These are phyloP conservation scores for Galerucella nymphaeae DNA, from an alignment of 2,888 invertebrate genomes.

Conservation along the genomic window DNA sequence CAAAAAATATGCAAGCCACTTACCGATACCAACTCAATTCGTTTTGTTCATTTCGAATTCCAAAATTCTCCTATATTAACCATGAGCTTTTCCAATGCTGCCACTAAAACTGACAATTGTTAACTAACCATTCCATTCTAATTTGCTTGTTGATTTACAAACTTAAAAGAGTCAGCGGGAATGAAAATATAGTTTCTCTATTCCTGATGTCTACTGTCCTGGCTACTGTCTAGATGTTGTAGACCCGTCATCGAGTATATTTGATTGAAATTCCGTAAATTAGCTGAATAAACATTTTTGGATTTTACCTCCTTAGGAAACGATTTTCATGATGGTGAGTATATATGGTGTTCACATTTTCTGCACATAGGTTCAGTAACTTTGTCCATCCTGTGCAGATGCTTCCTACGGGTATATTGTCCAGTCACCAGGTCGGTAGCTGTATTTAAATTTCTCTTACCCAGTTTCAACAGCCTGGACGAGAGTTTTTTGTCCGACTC, in stretches of 20 bases:
- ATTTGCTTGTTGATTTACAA: slow-evolving; percentile 11
- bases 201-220: slow-evolving; percentile 7
- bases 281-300: not conserved
- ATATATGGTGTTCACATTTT: too few species aligned
- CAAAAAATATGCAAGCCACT: not conserved
- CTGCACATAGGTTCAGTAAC: too few species aligned
- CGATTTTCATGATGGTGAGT: too few species aligned
- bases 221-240: not conserved
- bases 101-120: not conserved
- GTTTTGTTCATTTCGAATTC: slow-evolving; percentile 3
- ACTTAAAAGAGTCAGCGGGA: slow-evolving; percentile 15
- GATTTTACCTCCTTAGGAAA: too few species aligned
- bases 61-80: not conserved
- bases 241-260: not conserved
- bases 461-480: too few species aligned
- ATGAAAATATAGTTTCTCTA: slow-evolving; percentile 9
- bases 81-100: not conserved
- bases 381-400: too few species aligned
- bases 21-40: not conserved
- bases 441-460: too few species aligned
- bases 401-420: too few species aligned
- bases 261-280: not conserved
- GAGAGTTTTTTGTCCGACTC: too few species aligned
- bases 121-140: slow-evolving; percentile 8
- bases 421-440: too few species aligned